Conservation (phyloP, 2,888 invertebrate species). For the Petrolisthes cinctipes region DNA sequence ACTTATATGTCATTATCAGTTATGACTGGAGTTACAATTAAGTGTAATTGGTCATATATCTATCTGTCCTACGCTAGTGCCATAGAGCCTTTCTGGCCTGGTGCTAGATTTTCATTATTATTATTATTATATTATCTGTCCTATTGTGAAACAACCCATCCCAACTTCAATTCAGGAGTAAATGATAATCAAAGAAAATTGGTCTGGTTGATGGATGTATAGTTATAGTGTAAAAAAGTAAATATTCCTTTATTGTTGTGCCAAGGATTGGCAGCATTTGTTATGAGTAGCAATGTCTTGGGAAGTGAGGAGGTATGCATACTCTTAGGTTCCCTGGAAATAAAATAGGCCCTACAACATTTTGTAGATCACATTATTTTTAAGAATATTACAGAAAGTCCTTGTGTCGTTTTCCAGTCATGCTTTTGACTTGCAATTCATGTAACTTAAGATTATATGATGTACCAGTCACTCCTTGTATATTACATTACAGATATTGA, state of each 20-base stretch:
- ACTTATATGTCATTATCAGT: too few species aligned
- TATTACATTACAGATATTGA: neutral
- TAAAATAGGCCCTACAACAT: neutral
- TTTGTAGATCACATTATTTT: neutral
- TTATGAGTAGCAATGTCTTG: slow-evolving; percentile 10
- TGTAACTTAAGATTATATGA: neutral
- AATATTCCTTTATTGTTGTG: slow-evolving; percentile 17
- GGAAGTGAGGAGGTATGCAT: slow-evolving; percentile 1
- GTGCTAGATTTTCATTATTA: neutral
- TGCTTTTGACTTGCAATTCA: neutral
- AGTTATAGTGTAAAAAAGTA: slow-evolving; percentile 5
- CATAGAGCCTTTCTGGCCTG: too few species aligned
- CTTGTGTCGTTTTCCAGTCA: neutral
- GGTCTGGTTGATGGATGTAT: slow-evolving; percentile 3
- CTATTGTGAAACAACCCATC: neutral
- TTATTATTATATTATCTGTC: slow-evolving; percentile 7
- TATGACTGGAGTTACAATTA: too few species aligned
- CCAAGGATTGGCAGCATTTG: neutral
- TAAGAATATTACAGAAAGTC: neutral
- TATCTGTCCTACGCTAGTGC: too few species aligned
- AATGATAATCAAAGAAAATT: slow-evolving; percentile 31
- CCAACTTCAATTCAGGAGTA: slow-evolving; percentile 20
- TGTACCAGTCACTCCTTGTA: neutral
- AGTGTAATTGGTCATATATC: too few species aligned
- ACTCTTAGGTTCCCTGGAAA: neutral